Evolutionary conservation across 2,797 vertebrate genomes (phyloP).

Genomic region (Aulostomus chinensis): DNA sequence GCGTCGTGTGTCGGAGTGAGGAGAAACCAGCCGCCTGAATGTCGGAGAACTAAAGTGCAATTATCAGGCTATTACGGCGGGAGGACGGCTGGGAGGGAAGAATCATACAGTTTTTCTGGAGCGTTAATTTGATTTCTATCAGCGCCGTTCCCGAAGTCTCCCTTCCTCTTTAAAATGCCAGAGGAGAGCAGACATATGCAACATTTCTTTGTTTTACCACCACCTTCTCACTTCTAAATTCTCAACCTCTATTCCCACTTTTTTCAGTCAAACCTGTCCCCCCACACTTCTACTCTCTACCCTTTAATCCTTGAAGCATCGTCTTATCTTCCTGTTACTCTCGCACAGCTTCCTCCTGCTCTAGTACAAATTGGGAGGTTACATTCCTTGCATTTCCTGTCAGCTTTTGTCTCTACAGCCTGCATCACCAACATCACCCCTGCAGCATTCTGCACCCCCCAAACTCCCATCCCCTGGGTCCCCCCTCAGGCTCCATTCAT

Average conservation of each 20-base stretch:
- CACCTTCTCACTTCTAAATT: constrained; percentile 42
- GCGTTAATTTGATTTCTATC: constrained; percentile 85
- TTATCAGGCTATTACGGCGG: constrained; percentile 86
- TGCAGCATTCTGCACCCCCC: constrained; percentile 40
- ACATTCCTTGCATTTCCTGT: constrained; percentile 43
- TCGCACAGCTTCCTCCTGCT: constrained; percentile 13
- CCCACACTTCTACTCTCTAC: constrained; percentile 20
- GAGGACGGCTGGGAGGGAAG: constrained; percentile 74
- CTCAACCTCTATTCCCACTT: constrained; percentile 14
- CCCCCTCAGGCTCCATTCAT: constrained; percentile 65
- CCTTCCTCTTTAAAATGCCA: constrained; percentile 56
- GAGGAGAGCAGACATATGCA: constrained; percentile 56
- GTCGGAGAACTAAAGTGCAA: constrained; percentile 85
- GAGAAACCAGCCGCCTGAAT: constrained; percentile 79
- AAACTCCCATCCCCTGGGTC: too few species aligned
- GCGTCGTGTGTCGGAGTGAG: constrained; percentile 65
- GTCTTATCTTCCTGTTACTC: constrained; percentile 17
- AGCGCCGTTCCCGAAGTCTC: constrained; percentile 53
- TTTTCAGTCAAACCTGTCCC: constrained; percentile 15
- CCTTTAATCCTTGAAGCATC: constrained; percentile 24
- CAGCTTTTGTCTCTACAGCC: constrained; percentile 55
- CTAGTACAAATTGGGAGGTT: constrained; percentile 36
- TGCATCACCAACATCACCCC: constrained; percentile 52
- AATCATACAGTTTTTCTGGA: constrained; percentile 80
- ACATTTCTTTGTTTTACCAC: constrained; percentile 66